Base-by-base conservation (phyloP, 1,140 invertebrate genomes). In the Nymphalis io region DNA sequence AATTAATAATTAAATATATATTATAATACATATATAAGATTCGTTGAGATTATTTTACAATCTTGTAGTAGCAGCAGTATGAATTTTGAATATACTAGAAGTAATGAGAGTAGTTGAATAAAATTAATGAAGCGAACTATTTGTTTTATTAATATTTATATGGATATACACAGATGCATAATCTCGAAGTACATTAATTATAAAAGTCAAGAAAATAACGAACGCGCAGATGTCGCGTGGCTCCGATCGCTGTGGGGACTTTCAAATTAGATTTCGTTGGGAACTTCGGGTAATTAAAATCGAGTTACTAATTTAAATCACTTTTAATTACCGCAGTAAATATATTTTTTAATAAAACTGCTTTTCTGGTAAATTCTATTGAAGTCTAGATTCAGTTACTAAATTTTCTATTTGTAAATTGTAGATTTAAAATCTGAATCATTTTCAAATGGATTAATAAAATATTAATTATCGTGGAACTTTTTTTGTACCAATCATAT, bases 161-260 rank as follows among this genome's bases (percentile, higher is more conserved):
- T 16, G 8, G 16, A 16, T 46, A n/a, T 46, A 46, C 44, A 46
- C 44, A 46, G 44, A 46, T 46, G 44, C 44, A 46, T 12, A n/a
- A n/a, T 62, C 44, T 12, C 21, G 40, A 46, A 48, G n/a, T 57
- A 46, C 13, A 59, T 60, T 67, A 67, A 67, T 67, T 67, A 67
- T 59, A 46, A 58, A 59, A 33, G 40, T 44, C 40, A 67, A 67
- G 57, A 58, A 66, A 53, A 67, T 46, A 55, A 10, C 60, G 64
- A 60, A 60, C 39, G 58, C 65, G 20, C 72, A 76, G 72, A 76
- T 74, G 69, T 76, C 72, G 57, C 73, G 63, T 65, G 72, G 55
- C 70, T 53, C 58, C 23, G 48, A 58, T 72, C 53, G 72, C 48
- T 70, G 46, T 18, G 46, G 20, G 63, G 64, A 73, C 62, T 74